Conservation (phyloP, 2,113 vertebrate genomes). For the Nothoprocta perdicaria region DNA sequence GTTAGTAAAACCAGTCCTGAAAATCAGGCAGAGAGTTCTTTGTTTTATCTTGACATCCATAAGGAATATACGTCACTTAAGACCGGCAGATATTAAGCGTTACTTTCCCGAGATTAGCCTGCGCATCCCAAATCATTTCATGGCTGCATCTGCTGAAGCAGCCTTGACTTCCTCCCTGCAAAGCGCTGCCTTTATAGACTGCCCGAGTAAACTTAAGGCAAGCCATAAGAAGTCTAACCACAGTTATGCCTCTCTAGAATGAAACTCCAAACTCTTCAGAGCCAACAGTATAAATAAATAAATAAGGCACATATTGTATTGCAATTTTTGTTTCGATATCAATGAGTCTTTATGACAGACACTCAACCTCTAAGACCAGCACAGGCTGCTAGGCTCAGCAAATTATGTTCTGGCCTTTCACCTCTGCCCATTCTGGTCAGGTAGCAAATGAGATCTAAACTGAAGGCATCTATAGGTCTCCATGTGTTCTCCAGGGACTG, state of each 20-base stretch:
- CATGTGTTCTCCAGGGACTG: slow-evolving; percentile 59
- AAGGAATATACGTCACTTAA: background rate
- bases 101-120: slow-evolving; percentile 21
- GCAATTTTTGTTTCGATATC: slow-evolving; percentile 10
- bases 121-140: background rate
- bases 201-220: background rate
- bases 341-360: slow-evolving; percentile 36
- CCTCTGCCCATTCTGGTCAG: slow-evolving; percentile 65
- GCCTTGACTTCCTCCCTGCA: background rate
- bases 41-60: background rate
- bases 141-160: background rate
- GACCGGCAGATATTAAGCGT: slow-evolving; percentile 5
- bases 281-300: background rate
- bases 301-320: background rate
- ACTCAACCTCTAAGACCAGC: slow-evolving; percentile 25
- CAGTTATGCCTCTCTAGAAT: background rate
- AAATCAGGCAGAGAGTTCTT: background rate
- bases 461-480: slow-evolving; percentile 62
- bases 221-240: background rate
- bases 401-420: slow-evolving; percentile 64
- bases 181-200: background rate
- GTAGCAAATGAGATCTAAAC: slow-evolving; percentile 60
- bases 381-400: slow-evolving; percentile 40
- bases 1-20: background rate
- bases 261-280: background rate